Percentiles rank a stretch among this genome's conserved stretches.
Evolutionary conservation across 2,888 invertebrate species (phyloP).

Genomic region (Emesis russula): DNA sequence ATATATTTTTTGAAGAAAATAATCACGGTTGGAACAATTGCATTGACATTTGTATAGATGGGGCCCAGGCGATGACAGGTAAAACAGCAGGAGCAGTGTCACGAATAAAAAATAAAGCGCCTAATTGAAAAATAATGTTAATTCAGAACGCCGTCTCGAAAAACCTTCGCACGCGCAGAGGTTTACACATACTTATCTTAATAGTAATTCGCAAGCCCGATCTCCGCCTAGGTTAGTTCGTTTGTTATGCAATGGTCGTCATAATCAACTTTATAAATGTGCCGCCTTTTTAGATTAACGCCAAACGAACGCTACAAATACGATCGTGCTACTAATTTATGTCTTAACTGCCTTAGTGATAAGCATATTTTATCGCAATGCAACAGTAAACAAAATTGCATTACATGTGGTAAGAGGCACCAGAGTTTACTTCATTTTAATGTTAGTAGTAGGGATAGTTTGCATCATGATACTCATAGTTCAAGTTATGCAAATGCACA

Average conservation of each 20-base stretch:
- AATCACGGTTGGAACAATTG: slow-evolving; percentile 79
- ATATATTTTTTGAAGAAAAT: slow-evolving; percentile 61
- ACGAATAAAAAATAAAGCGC: slow-evolving; percentile 85
- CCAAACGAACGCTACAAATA: not conserved
- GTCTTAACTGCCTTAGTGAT: not conserved
- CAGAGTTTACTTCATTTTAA: not conserved
- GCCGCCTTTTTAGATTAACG: not conserved
- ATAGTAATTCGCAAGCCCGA: not conserved
- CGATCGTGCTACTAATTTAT: not conserved
- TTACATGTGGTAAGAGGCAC: not conserved
- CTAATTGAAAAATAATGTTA: slow-evolving; percentile 62
- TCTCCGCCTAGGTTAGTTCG: no score
- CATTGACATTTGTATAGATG: slow-evolving; percentile 57
- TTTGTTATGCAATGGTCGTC: not conserved
- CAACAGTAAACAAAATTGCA: not conserved
- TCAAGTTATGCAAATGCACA: not conserved
- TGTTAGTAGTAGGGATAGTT: not conserved
- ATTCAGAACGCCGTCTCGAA: no score
- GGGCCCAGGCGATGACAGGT: slow-evolving; percentile 86
- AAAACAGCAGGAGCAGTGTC: slow-evolving; percentile 77
- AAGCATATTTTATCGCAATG: not conserved
- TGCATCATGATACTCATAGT: not conserved
- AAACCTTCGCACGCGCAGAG: not conserved
- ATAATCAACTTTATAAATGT: not conserved
- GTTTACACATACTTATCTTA: not conserved